Percentiles rank a stretch among this genome's conserved stretches.
Conservation (phyloP, 1,140 invertebrate genomes). For the Tetramorium parvispinum region DNA sequence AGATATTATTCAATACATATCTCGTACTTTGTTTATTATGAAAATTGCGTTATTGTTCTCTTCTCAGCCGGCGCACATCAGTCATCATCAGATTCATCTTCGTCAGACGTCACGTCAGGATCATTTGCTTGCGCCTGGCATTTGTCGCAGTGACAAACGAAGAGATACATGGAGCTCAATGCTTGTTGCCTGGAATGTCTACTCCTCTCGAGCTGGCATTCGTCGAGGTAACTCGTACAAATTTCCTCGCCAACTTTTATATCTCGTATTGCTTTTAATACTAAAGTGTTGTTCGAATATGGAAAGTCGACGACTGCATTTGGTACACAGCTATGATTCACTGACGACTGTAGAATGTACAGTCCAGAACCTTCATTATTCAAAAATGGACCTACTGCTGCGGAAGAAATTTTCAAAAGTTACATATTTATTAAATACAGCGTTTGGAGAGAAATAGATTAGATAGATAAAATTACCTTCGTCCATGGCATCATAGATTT, state of each 20-base stretch:
- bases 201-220: slow-evolving; percentile 92
- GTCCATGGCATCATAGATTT: slow-evolving; percentile 93
- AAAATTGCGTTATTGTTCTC: neutral
- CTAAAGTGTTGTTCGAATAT: slow-evolving; percentile 93
- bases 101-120: slow-evolving; percentile 91
- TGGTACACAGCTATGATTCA: slow-evolving; percentile 97
- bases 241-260: slow-evolving; percentile 95
- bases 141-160: slow-evolving; percentile 92
- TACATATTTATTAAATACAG: slow-evolving; percentile 2
- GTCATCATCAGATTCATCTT: slow-evolving; percentile 73
- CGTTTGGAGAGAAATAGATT: neutral
- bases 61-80: slow-evolving; percentile 69
- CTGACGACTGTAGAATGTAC: slow-evolving; percentile 93
- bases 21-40: slow-evolving; percentile 4
- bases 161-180: slow-evolving; percentile 94
- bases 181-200: slow-evolving; percentile 95
- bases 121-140: slow-evolving; percentile 91
- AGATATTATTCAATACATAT: neutral
- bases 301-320: slow-evolving; percentile 95
- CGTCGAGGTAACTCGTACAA: slow-evolving; percentile 95
- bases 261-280: slow-evolving; percentile 90
- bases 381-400: slow-evolving; percentile 94
- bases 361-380: slow-evolving; percentile 97
- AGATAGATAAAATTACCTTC: slow-evolving; percentile 87
- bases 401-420: slow-evolving; percentile 70